phyloP scores from a whole-genome alignment of 2,797 vertebrate genomes.

The Scarus forsteni region DNA sequence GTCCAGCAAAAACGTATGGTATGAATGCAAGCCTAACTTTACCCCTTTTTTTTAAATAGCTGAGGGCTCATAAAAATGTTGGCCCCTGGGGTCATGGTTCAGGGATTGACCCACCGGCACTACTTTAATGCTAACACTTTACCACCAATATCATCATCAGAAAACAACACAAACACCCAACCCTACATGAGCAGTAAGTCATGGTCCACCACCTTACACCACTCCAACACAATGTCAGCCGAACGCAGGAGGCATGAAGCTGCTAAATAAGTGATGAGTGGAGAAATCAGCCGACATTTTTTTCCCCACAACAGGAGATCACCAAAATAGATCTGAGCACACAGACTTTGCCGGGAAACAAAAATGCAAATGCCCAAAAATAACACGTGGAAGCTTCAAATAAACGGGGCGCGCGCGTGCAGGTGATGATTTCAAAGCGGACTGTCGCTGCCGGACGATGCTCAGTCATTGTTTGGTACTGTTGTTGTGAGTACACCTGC shows the following conservation, averaged over 20 bases:
- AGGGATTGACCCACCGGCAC: too few species aligned
- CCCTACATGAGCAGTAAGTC: too few species aligned
- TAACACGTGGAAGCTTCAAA: slow-evolving; percentile 7
- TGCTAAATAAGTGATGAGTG: slow-evolving; percentile 58
- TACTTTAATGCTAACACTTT: too few species aligned
- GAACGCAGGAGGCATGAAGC: slow-evolving; percentile 40
- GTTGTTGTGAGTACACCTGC: slow-evolving; percentile 57
- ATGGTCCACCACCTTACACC: slow-evolving; percentile 23
- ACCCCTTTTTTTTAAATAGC: too few species aligned
- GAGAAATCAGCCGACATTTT: slow-evolving; percentile 33
- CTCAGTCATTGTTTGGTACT: slow-evolving; percentile 19
- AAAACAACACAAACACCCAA: too few species aligned
- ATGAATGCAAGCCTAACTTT: too few species aligned
- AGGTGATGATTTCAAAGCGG: background rate
- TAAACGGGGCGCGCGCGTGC: slow-evolving; percentile 7
- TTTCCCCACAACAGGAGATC: slow-evolving; percentile 23
- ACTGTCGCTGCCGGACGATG: slow-evolving; percentile 1
- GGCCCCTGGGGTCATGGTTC: too few species aligned
- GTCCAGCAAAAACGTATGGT: too few species aligned
- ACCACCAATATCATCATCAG: too few species aligned
- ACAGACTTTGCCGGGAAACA: background rate
- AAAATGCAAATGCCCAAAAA: background rate
- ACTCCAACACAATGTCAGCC: slow-evolving; percentile 19
- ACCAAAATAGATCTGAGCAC: slow-evolving; percentile 40
- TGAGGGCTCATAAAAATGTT: too few species aligned